These are phyloP conservation scores for Dasypus novemcinctus DNA, from an alignment of 2,113 vertebrate genomes.

Conservation along the genomic window DNA sequence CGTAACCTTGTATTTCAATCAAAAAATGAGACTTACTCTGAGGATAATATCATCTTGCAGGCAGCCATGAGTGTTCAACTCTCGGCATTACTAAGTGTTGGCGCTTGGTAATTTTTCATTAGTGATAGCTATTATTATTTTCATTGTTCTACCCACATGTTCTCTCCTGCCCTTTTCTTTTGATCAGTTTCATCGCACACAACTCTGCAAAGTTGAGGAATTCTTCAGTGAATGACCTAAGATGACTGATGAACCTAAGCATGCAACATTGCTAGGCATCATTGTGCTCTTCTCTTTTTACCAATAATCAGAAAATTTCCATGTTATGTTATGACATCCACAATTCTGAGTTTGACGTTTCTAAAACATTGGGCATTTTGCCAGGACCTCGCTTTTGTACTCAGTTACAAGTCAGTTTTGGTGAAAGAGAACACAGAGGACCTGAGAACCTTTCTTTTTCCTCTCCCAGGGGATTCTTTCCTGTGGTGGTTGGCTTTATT, in stretches of 20 bases:
- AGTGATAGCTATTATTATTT: background rate
- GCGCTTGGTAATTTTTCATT: background rate
- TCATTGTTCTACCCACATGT: background rate
- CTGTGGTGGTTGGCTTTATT: constrained; percentile 96
- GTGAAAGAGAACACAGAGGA: background rate
- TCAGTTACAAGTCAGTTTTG: background rate
- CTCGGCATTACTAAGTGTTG: background rate
- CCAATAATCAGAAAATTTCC: background rate
- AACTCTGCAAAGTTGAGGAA: background rate
- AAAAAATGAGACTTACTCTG: background rate
- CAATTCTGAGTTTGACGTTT: background rate
- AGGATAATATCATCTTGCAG: background rate
- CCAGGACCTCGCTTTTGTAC: background rate
- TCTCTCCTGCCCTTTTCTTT: background rate
- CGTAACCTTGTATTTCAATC: background rate
- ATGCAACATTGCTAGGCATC: background rate
- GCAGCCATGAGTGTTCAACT: background rate
- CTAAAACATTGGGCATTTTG: background rate
- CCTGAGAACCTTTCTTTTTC: background rate
- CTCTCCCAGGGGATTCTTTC: constrained; percentile 94
- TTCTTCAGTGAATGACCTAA: background rate
- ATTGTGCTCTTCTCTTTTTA: background rate
- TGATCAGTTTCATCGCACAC: background rate
- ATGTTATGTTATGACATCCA: background rate
- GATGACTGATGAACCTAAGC: background rate